phyloP scores from a whole-genome alignment of 2,797 vertebrate genomes.

The Girardinus metallicus region DNA sequence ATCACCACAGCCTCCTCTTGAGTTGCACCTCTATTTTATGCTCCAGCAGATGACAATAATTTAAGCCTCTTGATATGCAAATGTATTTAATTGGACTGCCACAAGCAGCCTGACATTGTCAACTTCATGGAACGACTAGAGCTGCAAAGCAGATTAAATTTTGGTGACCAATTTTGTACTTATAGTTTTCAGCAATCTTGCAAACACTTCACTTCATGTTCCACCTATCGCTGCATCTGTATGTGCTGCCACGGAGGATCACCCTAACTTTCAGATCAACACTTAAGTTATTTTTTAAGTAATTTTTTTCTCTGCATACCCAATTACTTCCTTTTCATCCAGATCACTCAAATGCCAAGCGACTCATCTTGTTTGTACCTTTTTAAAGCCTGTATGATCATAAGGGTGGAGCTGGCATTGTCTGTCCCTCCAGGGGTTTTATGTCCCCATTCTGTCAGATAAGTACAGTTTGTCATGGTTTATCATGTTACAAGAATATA shows the following conservation, averaged over 20 bases:
- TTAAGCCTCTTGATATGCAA: constrained; percentile 78
- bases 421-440: constrained; percentile 8
- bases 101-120: constrained; percentile 71
- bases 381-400: constrained; percentile 44
- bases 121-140: constrained; percentile 69
- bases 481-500: constrained; percentile 11
- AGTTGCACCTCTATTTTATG: constrained; percentile 72
- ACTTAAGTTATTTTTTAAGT: constrained; percentile 10
- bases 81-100: constrained; percentile 81
- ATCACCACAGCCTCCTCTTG: constrained; percentile 57
- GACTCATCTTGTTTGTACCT: constrained; percentile 52
- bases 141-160: constrained; percentile 75
- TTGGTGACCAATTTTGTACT: constrained; percentile 71
- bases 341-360: constrained; percentile 27
- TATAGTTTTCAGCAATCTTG: constrained; percentile 71
- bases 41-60: constrained; percentile 77
- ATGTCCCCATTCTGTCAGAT: constrained; percentile 63
- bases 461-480: constrained; percentile 42
- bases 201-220: constrained; percentile 48
- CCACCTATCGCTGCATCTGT: constrained; percentile 54
- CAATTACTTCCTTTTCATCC: constrained; percentile 50
- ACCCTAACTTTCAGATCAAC: background rate
- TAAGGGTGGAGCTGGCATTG: constrained; percentile 21
- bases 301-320: constrained; percentile 33
- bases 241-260: constrained; percentile 18